Conservation (phyloP, 1,140 invertebrate species). For the Lerema accius region DNA sequence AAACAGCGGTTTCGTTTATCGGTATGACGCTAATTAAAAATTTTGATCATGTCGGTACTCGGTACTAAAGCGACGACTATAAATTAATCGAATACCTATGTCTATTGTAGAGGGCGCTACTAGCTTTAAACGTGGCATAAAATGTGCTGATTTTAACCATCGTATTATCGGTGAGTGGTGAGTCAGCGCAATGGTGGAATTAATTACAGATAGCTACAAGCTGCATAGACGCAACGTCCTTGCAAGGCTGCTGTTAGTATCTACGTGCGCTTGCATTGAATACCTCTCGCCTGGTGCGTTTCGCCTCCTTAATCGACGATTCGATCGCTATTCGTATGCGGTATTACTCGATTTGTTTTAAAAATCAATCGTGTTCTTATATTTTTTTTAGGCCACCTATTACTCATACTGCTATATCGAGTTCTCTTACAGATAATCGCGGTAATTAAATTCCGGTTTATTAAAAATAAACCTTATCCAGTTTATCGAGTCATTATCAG, state of each 20-base stretch:
- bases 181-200: constrained; percentile 74
- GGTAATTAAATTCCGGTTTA: constrained; percentile 10
- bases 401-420: too few relatives aligned
- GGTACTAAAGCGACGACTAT: too few relatives aligned
- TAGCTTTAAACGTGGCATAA: constrained; percentile 31
- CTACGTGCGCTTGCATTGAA: constrained; percentile 58
- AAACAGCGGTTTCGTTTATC: not conserved
- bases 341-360: not conserved
- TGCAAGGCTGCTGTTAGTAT: constrained; percentile 69
- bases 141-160: constrained; percentile 34
- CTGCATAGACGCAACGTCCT: constrained; percentile 74
- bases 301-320: constrained; percentile 10
- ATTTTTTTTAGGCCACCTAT: too few relatives aligned
- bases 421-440: too few relatives aligned
- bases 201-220: constrained; percentile 70
- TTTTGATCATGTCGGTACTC: too few relatives aligned
- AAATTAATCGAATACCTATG: too few relatives aligned
- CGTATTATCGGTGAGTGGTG: constrained; percentile 52
- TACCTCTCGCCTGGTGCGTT: constrained; percentile 35
- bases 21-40: not conserved
- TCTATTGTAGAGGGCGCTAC: constrained; percentile 44
- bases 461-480: not conserved
- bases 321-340: constrained; percentile 7
- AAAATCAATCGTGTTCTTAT: too few relatives aligned
- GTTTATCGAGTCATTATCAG: not conserved